These are phyloP conservation scores for Pelecanoides urinatrix DNA, from an alignment of 2,113 vertebrate species.

Conservation along the genomic window DNA sequence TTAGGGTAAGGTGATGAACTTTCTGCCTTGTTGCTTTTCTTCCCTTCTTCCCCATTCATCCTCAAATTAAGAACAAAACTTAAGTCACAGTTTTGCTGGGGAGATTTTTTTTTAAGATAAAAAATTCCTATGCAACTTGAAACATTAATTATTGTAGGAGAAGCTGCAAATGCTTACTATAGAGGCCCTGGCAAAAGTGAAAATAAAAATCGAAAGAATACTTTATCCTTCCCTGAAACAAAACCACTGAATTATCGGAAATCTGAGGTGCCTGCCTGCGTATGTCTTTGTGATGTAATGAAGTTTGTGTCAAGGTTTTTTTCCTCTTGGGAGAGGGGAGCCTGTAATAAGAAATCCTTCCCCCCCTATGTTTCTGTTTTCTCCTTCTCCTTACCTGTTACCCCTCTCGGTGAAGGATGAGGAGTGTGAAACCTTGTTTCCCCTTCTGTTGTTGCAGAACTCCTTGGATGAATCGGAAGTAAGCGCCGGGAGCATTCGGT, in stretches of 20 bases:
- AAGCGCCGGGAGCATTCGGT: background rate
- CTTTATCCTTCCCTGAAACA: background rate
- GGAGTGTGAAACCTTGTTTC: slow-evolving; percentile 25
- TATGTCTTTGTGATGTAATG: background rate
- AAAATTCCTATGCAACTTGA: background rate
- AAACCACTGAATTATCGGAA: background rate
- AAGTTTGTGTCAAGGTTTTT: background rate
- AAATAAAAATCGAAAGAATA: background rate
- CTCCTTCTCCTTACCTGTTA: slow-evolving; percentile 7
- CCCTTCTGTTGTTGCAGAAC: slow-evolving; percentile 39
- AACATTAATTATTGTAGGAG: background rate
- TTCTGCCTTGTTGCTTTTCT: background rate
- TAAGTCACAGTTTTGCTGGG: background rate
- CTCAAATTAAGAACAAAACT: background rate
- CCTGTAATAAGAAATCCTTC: background rate
- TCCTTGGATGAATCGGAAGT: background rate
- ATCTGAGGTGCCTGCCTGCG: background rate
- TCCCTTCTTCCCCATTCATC: background rate
- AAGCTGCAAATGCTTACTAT: background rate
- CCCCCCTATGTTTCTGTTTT: background rate
- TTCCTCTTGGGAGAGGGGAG: background rate
- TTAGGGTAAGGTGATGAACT: background rate
- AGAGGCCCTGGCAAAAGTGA: background rate
- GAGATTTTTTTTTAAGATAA: background rate
- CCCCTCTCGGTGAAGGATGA: background rate